Evolutionary conservation across 1,140 invertebrate species (phyloP).

Genomic region (Tachypleus tridentatus): DNA sequence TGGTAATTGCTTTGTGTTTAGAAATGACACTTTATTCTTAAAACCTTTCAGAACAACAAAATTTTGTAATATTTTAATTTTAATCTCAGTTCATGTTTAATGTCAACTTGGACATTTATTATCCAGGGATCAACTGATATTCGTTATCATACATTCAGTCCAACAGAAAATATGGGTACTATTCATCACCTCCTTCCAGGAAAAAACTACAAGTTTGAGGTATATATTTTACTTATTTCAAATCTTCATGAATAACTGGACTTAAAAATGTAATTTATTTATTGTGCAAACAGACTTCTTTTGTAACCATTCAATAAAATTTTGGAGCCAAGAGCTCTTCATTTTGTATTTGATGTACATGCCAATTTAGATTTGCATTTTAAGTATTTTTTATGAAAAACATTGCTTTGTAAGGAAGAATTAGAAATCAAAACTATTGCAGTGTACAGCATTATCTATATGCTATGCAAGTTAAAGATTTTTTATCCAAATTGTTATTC

Average conservation of each 20-base stretch:
- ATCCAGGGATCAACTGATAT: slow-evolving; percentile 34
- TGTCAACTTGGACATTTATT: background rate
- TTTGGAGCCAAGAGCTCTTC: background rate
- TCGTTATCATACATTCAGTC: slow-evolving; percentile 49
- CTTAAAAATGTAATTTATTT: background rate
- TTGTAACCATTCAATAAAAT: background rate
- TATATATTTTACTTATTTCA: slow-evolving; percentile 1
- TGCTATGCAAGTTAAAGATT: no score
- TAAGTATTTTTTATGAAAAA: background rate
- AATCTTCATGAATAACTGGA: background rate
- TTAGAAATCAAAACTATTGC: no score
- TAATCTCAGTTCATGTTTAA: background rate
- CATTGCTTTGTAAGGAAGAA: background rate
- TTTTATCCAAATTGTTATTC: no score
- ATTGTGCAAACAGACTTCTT: background rate
- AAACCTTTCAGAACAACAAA: background rate
- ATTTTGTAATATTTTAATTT: background rate
- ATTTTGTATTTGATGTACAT: background rate
- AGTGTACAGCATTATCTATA: no score
- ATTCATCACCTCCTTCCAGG: slow-evolving; percentile 64
- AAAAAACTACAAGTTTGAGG: slow-evolving; percentile 58
- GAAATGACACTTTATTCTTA: background rate
- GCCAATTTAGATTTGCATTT: background rate
- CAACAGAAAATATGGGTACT: slow-evolving; percentile 51
- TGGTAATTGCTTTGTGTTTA: background rate